Percentiles rank a stretch among this genome's conserved stretches.
Conservation (phyloP, 2,888 invertebrate genomes). For the Chrysomela aeneicollis region DNA sequence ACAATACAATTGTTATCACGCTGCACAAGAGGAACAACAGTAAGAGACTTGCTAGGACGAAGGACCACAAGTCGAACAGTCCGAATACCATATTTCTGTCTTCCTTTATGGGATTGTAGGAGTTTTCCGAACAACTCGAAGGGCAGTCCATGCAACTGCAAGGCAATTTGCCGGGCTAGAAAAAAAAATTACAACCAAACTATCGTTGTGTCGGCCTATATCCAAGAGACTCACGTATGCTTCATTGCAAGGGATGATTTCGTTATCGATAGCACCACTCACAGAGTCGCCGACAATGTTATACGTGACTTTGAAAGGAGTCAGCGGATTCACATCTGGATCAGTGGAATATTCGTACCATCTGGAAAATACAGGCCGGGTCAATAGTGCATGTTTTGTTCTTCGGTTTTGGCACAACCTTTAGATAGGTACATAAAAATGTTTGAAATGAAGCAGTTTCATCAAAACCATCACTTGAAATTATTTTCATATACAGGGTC, state of each 20-base stretch:
- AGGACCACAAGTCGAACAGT: conserved; percentile 15
- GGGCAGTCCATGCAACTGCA: conserved; percentile 84
- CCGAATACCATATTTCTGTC: conserved; percentile 13
- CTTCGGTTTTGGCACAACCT: too few relatives aligned
- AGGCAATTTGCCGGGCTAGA: conserved; percentile 63
- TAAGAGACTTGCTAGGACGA: conserved; percentile 9
- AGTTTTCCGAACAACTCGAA: conserved; percentile 67
- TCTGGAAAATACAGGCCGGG: conserved; percentile 56
- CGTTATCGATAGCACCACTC: conserved; percentile 61
- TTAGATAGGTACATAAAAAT: too few relatives aligned
- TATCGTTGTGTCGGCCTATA: too few relatives aligned
- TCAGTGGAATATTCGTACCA: conserved; percentile 75
- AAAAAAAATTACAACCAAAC: conserved; percentile 35
- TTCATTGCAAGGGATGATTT: conserved; percentile 68
- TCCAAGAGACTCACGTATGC: conserved; percentile 62
- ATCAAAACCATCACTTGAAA: too few relatives aligned
- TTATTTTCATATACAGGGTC: too few relatives aligned
- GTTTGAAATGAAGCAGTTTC: too few relatives aligned
- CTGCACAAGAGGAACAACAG: conserved; percentile 8
- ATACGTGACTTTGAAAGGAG: conserved; percentile 73
- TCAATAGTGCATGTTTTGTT: too few relatives aligned
- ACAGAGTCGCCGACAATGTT: conserved; percentile 57
- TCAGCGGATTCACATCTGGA: conserved; percentile 56
- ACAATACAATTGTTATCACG: conserved; percentile 10
- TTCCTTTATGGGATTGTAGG: conserved; percentile 59